phyloP scores from a whole-genome alignment of 2,888 invertebrate species.

The Bombylius discolor region DNA sequence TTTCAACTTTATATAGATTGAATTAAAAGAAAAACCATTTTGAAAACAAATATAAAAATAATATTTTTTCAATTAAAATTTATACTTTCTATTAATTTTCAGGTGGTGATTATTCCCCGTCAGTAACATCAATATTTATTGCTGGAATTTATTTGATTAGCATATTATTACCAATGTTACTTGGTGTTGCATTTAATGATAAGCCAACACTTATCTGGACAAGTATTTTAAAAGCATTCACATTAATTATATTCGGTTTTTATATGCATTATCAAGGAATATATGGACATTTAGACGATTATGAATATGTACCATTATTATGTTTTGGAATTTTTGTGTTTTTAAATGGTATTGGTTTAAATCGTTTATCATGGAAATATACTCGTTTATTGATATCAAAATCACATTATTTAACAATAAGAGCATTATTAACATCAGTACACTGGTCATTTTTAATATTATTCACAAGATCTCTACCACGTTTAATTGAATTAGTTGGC shows the following conservation, averaged over 20 bases:
- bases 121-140: constrained; percentile 44
- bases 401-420: constrained; percentile 10
- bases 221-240: constrained; percentile 6
- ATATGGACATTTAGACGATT: constrained; percentile 8
- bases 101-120: constrained; percentile 19
- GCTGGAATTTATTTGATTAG: constrained; percentile 37
- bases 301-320: constrained; percentile 9
- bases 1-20: too few relatives aligned
- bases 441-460: constrained; percentile 58
- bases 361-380: constrained; percentile 11
- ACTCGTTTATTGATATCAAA: constrained; percentile 9
- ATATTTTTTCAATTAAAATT: not conserved
- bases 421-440: constrained; percentile 19
- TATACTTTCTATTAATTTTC: not conserved
- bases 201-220: constrained; percentile 11
- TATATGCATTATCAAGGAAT: constrained; percentile 12
- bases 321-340: constrained; percentile 10
- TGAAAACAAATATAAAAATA: too few relatives aligned
- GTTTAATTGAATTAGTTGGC: constrained; percentile 42
- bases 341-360: constrained; percentile 11
- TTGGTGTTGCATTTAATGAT: constrained; percentile 5
- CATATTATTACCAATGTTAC: constrained; percentile 8
- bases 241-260: constrained; percentile 10
- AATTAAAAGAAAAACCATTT: too few relatives aligned
- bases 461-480: constrained; percentile 49